phyloP scores from a whole-genome alignment of 2,797 vertebrate species.

The Microtus obscurus region DNA sequence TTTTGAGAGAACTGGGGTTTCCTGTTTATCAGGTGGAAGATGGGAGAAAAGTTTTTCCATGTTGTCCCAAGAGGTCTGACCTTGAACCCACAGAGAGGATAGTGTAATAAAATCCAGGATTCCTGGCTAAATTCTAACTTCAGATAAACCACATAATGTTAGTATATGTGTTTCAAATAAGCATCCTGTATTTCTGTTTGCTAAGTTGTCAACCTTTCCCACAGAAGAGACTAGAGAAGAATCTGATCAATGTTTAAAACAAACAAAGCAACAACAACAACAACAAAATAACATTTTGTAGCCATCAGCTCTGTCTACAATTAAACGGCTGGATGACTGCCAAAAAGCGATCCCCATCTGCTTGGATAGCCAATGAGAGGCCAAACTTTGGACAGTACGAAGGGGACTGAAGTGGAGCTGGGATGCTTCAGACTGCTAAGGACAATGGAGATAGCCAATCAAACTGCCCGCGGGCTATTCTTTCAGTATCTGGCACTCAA shows the following conservation, averaged over 20 bases:
- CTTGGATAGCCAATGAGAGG: not conserved
- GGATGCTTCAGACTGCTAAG: not conserved
- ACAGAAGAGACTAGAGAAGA: not conserved
- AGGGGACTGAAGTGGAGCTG: not conserved
- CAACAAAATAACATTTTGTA: not conserved
- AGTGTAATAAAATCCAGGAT: not conserved
- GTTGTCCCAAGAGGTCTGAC: not conserved
- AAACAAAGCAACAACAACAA: not conserved
- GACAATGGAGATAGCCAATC: too few species aligned
- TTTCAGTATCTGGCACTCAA: not conserved
- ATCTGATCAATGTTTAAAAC: not conserved
- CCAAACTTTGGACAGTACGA: not conserved
- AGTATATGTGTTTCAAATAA: not conserved
- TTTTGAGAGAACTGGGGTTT: not conserved
- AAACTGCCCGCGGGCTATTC: not conserved
- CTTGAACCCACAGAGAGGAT: not conserved
- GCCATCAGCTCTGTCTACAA: not conserved
- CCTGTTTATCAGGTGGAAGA: not conserved
- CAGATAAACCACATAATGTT: not conserved
- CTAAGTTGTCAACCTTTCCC: not conserved
- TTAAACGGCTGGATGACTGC: not conserved
- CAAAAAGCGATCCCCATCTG: not conserved
- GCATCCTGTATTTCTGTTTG: not conserved
- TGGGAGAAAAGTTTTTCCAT: too few species aligned
- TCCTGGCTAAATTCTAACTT: conserved; percentile 7